Conservation (phyloP, 2,113 vertebrate genomes). For the Sinocyclocheilus anophthalmus region DNA sequence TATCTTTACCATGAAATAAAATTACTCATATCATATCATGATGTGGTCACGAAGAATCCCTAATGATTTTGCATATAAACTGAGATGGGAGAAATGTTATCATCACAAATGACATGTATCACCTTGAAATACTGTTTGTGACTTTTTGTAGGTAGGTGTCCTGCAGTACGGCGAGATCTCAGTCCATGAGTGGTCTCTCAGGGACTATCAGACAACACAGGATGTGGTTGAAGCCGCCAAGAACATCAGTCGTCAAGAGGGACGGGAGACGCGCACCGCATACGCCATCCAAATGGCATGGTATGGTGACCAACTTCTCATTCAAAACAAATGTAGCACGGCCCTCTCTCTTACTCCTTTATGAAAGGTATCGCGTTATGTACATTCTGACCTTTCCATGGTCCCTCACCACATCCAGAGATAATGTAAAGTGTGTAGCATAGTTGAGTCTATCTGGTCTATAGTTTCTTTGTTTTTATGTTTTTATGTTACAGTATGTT, state of each 20-base stretch:
- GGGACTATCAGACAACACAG: conserved; percentile 82
- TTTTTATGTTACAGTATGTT: neutral
- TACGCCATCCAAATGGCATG: conserved; percentile 86
- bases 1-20: too few species aligned
- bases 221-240: conserved; percentile 87
- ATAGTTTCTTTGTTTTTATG: conserved; percentile 39
- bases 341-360: neutral
- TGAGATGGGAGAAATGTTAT: neutral
- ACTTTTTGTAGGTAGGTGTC: conserved; percentile 82
- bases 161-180: conserved; percentile 90
- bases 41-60: too few species aligned
- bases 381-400: neutral
- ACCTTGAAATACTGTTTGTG: conserved; percentile 16
- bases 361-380: neutral
- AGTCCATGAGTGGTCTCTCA: conserved; percentile 89
- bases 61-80: neutral
- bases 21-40: too few species aligned
- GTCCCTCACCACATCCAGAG: conserved; percentile 11
- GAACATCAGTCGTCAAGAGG: conserved; percentile 93
- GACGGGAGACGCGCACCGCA: conserved; percentile 90
- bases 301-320: conserved; percentile 70
- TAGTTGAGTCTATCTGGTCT: conserved; percentile 27
- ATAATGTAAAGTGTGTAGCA: neutral
- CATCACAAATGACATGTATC: neutral
- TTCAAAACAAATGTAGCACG: conserved; percentile 20